phyloP scores from a whole-genome alignment of 2,888 invertebrate genomes.

The Lucinisca nassula region DNA sequence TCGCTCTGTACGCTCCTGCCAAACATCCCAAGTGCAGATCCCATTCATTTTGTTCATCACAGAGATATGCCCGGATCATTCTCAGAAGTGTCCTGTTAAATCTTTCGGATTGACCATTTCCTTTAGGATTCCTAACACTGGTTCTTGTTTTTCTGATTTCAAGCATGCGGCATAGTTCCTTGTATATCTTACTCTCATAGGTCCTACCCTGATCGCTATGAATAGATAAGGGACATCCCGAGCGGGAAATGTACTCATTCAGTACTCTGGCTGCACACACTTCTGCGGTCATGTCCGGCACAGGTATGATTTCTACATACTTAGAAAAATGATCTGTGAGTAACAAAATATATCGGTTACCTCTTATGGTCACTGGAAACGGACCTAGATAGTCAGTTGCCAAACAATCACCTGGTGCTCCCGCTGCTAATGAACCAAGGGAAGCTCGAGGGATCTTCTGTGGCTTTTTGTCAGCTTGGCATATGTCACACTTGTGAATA shows the following conservation, averaged over 20 bases:
- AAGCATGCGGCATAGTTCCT: conserved; percentile 26
- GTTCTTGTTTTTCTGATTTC: conserved; percentile 41
- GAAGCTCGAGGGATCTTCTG: conserved; percentile 19
- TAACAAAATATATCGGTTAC: conserved; percentile 40
- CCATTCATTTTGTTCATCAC: conserved; percentile 62
- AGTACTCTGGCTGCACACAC: conserved; percentile 26
- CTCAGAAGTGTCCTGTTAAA: conserved; percentile 55
- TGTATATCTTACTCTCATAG: conserved; percentile 36
- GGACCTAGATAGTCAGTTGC: conserved; percentile 48
- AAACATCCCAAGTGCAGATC: conserved; percentile 58
- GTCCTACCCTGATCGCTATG: conserved; percentile 36
- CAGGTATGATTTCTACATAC: conserved; percentile 37
- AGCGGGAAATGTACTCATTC: conserved; percentile 42
- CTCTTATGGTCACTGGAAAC: conserved; percentile 43
- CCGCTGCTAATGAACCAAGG: conserved; percentile 93
- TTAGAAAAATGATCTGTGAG: conserved; percentile 57
- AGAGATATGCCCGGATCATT: conserved; percentile 54
- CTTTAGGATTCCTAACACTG: conserved; percentile 50
- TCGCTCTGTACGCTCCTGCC: conserved; percentile 61
- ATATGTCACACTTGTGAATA: conserved; percentile 25
- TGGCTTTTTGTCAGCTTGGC: conserved; percentile 38
- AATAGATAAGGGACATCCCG: conserved; percentile 41
- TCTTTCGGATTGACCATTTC: conserved; percentile 56
- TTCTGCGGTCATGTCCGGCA: conserved; percentile 45
- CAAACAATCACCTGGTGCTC: conserved; percentile 86